These are phyloP conservation scores for Otus sunia DNA, from an alignment of 2,113 vertebrate genomes.

Conservation along the genomic window DNA sequence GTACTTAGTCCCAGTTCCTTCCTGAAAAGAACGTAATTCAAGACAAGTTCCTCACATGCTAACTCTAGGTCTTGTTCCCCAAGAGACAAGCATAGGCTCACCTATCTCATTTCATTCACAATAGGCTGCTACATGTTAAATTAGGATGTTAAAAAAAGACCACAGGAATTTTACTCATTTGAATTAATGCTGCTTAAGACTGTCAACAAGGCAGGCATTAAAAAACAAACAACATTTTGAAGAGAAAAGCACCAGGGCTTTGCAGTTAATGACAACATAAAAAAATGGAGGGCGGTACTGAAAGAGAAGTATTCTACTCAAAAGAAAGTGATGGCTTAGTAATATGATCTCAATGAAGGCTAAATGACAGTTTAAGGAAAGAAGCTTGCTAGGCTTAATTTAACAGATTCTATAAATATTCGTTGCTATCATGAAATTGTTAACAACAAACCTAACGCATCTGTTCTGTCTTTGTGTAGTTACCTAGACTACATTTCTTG, in stretches of 20 bases:
- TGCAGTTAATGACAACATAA: constrained; percentile 36
- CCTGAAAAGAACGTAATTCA: neutral
- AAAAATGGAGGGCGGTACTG: neutral
- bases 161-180: neutral
- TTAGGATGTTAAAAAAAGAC: neutral
- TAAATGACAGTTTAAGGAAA: constrained; percentile 68
- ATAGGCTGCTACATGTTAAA: neutral
- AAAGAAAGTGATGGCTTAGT: constrained; percentile 40
- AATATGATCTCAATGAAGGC: constrained; percentile 9
- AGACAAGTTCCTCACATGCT: neutral
- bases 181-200: constrained; percentile 17
- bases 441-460: constrained; percentile 71
- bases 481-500: constrained; percentile 75
- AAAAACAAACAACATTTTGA: neutral
- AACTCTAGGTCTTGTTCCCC: neutral
- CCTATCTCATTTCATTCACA: neutral
- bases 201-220: neutral
- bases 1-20: neutral
- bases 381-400: constrained; percentile 59
- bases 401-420: constrained; percentile 64
- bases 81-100: neutral
- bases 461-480: constrained; percentile 71
- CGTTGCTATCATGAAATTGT: constrained; percentile 64
- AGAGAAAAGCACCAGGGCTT: constrained; percentile 6
- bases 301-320: constrained; percentile 7